phyloP scores from a whole-genome alignment of 2,797 vertebrate species.

The Megalops cyprinoides region DNA sequence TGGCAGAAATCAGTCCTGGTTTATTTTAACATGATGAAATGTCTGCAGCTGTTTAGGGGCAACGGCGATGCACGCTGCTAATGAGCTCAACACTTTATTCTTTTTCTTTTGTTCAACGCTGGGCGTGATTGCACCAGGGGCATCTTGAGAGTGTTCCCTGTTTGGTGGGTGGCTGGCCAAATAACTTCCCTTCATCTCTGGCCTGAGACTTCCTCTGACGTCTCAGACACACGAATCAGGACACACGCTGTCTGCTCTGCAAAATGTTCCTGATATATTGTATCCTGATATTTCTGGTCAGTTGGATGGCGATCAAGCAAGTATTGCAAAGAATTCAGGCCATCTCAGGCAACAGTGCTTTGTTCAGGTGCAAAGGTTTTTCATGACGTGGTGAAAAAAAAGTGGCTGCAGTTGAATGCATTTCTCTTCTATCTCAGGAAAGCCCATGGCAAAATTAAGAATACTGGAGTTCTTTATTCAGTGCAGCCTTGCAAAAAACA shows the following conservation, averaged over 20 bases:
- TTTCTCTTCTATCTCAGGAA: background rate
- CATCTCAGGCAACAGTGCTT: background rate
- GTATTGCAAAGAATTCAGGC: background rate
- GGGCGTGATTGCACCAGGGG: background rate
- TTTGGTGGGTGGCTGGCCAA: background rate
- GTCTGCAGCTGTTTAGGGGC: slow-evolving; percentile 25
- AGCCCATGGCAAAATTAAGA: background rate
- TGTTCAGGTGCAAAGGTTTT: background rate
- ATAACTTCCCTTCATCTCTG: slow-evolving; percentile 6
- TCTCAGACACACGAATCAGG: background rate
- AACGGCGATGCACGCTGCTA: background rate
- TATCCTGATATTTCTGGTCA: background rate
- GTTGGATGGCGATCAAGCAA: background rate
- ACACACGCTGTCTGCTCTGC: background rate
- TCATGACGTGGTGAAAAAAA: background rate
- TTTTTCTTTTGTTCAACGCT: slow-evolving; percentile 6
- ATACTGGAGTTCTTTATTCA: background rate
- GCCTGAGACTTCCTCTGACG: background rate
- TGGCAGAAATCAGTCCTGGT: slow-evolving; percentile 38
- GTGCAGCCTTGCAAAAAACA: background rate
- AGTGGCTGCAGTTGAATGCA: background rate
- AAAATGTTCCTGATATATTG: no score
- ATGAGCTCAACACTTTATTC: background rate
- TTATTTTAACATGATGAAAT: slow-evolving; percentile 38
- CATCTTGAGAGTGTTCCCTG: slow-evolving; percentile 11